phyloP scores from a whole-genome alignment of 2,797 vertebrate species.

The Protonibea diacanthus region DNA sequence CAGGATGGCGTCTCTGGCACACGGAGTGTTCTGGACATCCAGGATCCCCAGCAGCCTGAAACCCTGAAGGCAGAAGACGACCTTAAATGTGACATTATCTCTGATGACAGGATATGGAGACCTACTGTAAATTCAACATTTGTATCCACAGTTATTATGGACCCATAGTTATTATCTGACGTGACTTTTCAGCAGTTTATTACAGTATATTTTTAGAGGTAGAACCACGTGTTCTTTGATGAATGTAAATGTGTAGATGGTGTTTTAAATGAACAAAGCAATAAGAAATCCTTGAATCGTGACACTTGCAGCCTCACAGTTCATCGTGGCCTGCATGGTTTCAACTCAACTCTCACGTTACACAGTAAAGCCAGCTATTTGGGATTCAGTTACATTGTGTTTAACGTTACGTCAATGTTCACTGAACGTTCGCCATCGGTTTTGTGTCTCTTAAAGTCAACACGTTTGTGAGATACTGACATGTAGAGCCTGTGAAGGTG shows the following conservation, averaged over 20 bases:
- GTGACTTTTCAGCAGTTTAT: neutral
- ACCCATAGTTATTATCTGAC: neutral
- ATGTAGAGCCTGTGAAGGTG: too few relatives aligned
- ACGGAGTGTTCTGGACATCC: slow-evolving; percentile 79
- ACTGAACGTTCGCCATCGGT: too few relatives aligned
- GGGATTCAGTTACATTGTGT: neutral
- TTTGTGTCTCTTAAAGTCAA: too few relatives aligned
- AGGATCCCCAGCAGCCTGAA: slow-evolving; percentile 77
- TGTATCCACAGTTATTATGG: neutral
- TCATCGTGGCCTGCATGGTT: neutral
- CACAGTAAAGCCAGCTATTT: neutral
- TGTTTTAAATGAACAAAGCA: neutral
- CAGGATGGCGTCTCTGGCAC: slow-evolving; percentile 82
- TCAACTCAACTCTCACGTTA: neutral
- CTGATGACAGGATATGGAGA: neutral
- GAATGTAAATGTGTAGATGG: neutral
- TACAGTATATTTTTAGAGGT: too few relatives aligned
- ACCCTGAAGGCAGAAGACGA: slow-evolving; percentile 60
- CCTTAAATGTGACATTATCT: neutral
- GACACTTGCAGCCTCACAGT: neutral
- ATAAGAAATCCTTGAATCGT: neutral
- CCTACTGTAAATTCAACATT: neutral
- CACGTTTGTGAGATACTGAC: neutral
- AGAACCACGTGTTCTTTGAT: too few relatives aligned
- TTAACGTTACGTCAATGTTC: neutral